Conservation (phyloP, 92 coral and sea anemone species). For the Hydrozoanthus gracilis region DNA sequence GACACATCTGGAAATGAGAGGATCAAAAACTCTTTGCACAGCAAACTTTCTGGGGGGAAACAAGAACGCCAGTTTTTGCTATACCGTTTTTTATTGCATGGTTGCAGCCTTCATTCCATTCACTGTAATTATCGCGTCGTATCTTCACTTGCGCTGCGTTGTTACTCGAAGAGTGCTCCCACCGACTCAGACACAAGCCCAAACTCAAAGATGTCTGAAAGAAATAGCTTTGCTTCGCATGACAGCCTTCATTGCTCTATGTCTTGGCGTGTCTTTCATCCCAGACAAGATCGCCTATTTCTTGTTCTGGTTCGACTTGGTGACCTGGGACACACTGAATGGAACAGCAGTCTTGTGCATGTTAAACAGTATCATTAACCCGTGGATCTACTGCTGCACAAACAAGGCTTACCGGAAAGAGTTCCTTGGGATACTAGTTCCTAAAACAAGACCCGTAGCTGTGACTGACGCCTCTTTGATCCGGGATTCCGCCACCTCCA, state of each 20-base stretch:
- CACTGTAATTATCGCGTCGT: background rate
- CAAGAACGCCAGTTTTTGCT: slow-evolving; percentile 2
- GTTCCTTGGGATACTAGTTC: background rate
- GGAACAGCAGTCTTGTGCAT: slow-evolving; percentile 25
- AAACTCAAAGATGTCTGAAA: background rate
- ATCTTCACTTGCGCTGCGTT: slow-evolving; percentile 16
- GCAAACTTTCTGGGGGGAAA: slow-evolving; percentile 32
- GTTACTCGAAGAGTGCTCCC: background rate
- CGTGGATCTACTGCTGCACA: slow-evolving; percentile 36
- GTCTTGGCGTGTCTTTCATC: slow-evolving; percentile 28
- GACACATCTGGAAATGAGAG: slow-evolving; percentile 1
- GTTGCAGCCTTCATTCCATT: slow-evolving; percentile 36
- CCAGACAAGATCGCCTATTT: slow-evolving; percentile 32
- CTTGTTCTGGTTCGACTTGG: slow-evolving; percentile 30
- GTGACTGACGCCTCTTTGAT: background rate
- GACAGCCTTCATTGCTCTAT: slow-evolving; percentile 2
- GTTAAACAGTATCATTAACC: slow-evolving; percentile 11
- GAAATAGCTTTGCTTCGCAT: slow-evolving; percentile 22
- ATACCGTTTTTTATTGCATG: slow-evolving; percentile 27
- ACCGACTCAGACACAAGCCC: slow-evolving; percentile 20
- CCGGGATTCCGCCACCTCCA: background rate
- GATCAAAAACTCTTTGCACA: background rate
- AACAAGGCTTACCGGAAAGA: slow-evolving; percentile 28
- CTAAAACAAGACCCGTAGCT: background rate
- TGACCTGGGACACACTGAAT: slow-evolving; percentile 15